These are phyloP conservation scores for Coleophora flavipennella DNA, from an alignment of 2,888 invertebrate genomes.

Conservation along the genomic window DNA sequence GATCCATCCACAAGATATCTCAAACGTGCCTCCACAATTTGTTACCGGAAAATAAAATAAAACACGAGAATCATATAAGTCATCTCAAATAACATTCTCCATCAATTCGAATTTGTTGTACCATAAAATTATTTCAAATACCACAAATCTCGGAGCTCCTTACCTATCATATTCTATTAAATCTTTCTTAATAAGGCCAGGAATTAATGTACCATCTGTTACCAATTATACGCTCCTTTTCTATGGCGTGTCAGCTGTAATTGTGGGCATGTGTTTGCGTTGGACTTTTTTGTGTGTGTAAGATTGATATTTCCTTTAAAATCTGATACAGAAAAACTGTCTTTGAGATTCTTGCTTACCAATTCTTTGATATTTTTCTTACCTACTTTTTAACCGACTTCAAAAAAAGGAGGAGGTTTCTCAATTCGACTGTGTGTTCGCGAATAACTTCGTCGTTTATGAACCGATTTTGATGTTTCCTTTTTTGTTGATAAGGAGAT, in stretches of 20 bases:
- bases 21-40: no score
- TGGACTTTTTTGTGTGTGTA: constrained; percentile 4
- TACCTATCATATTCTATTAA: constrained; percentile 16
- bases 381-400: no score
- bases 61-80: background rate
- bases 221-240: constrained; percentile 18
- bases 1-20: no score
- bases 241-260: constrained; percentile 2
- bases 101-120: constrained; percentile 5
- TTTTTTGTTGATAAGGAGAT: no score
- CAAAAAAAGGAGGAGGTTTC: no score
- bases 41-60: background rate
- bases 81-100: constrained; percentile 1
- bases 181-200: constrained; percentile 16
- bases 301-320: no score
- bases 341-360: no score
- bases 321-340: no score
- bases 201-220: constrained; percentile 19
- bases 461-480: no score
- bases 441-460: no score
- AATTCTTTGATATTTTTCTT: no score
- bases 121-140: constrained; percentile 6
- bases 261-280: constrained; percentile 15
- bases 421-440: no score
- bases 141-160: constrained; percentile 16